These are phyloP conservation scores for Sesamia nonagrioides DNA, from an alignment of 1,140 invertebrate genomes.

Conservation along the genomic window DNA sequence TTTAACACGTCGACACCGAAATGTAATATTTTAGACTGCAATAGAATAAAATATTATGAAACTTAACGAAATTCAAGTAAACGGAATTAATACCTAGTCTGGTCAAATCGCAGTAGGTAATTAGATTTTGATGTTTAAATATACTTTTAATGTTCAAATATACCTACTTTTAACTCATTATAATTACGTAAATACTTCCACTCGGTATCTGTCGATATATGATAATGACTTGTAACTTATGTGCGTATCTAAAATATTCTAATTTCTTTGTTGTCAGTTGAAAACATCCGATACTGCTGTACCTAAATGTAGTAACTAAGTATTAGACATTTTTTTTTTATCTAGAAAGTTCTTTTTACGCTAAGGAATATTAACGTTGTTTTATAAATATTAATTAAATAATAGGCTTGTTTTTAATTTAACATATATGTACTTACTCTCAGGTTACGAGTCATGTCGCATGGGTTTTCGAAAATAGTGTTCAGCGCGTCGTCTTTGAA, in stretches of 20 bases:
- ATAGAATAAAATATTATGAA: not conserved
- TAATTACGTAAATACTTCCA: not conserved
- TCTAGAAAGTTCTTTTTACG: too few species aligned
- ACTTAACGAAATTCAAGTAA: not conserved
- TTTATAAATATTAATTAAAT: too few species aligned
- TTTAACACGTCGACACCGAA: not conserved
- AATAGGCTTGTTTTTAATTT: too few species aligned
- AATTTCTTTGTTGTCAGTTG: not conserved
- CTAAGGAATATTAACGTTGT: too few species aligned
- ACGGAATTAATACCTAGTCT: not conserved
- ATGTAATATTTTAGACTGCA: not conserved
- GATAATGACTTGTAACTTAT: not conserved
- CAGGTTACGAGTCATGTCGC: too few species aligned
- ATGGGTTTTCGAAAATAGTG: too few species aligned
- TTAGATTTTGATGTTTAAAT: not conserved
- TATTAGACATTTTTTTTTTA: too few species aligned
- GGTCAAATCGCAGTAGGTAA: not conserved
- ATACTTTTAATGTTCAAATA: slow-evolving; percentile 1
- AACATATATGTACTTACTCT: too few species aligned
- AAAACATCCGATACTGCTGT: not conserved
- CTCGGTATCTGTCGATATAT: slow-evolving; percentile 1
- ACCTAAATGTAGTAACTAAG: too few species aligned
- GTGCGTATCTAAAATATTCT: slow-evolving; percentile 17
- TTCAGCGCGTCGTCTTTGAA: too few species aligned
- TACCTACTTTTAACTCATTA: not conserved